Conservation (phyloP, 2,888 invertebrate species). For the Laothoe populi region DNA sequence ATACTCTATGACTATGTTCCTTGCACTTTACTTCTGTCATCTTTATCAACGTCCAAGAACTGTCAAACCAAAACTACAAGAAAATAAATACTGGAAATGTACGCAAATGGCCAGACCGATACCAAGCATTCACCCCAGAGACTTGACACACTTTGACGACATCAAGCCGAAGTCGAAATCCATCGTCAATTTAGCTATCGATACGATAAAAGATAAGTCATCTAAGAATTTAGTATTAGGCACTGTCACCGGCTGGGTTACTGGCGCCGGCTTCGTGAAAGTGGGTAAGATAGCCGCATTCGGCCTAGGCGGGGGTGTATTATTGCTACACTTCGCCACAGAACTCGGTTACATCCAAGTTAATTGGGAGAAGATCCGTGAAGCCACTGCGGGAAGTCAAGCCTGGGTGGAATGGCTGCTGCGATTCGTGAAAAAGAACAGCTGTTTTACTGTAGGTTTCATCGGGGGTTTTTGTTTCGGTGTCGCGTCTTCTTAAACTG, state of each 20-base stretch:
- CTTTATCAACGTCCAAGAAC: slow-evolving; percentile 13
- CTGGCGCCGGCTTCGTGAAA: slow-evolving; percentile 91
- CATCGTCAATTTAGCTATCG: slow-evolving; percentile 54
- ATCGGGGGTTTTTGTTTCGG: slow-evolving; percentile 94
- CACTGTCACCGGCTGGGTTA: slow-evolving; percentile 83
- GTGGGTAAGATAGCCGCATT: slow-evolving; percentile 95
- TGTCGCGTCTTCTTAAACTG: slow-evolving; percentile 85
- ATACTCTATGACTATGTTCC: too few relatives aligned
- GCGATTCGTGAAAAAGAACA: slow-evolving; percentile 86
- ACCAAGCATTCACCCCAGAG: slow-evolving; percentile 48
- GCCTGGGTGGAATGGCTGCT: slow-evolving; percentile 89
- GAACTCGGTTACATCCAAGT: slow-evolving; percentile 94
- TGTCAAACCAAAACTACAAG: slow-evolving; percentile 2
- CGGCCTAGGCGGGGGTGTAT: slow-evolving; percentile 94
- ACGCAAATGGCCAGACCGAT: slow-evolving; percentile 66
- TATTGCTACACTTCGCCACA: slow-evolving; percentile 93
- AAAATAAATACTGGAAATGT: slow-evolving; percentile 39
- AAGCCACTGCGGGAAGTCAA: slow-evolving; percentile 89
- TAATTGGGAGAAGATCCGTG: slow-evolving; percentile 94
- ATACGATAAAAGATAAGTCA: slow-evolving; percentile 54
- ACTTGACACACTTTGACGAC: slow-evolving; percentile 48
- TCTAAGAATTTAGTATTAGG: slow-evolving; percentile 64
- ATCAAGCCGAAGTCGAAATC: slow-evolving; percentile 51
- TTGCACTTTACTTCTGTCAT: neutral
- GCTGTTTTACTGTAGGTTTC: slow-evolving; percentile 90